Evolutionary conservation across 2,888 invertebrate genomes (phyloP), one percentile per base, ranked within the genome.

Genomic region (Metacarcinus magister): DNA sequence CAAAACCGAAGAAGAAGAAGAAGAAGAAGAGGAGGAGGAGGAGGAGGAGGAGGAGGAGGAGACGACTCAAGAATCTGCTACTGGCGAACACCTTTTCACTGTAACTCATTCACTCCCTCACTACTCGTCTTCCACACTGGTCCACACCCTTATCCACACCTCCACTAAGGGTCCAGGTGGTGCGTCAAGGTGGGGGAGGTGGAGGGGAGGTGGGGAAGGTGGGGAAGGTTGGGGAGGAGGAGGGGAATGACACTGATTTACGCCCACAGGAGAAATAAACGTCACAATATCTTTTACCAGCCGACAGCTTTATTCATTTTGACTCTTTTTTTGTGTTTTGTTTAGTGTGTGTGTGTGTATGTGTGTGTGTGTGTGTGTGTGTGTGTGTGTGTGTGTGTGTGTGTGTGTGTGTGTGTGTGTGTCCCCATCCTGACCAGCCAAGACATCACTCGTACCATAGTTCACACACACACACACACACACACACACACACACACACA

Each of bases 401-500:
- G 82, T 82, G 82, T 82, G 82, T 82, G 82, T 82, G 82, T 82
- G 82, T 82, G 82, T 82, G 82, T 82, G 82, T 82, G 32, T 82
- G 82, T 82, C 13, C 8, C 2, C 32, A 32, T 7, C 82, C 82
- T 32, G 67, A 67, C 23, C 23, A 23, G 2, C n/a, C n/a, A 67
- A 67, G 67, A 2, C 67, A 23, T 67, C 54, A 67, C 67, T 67
- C 67, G n/a, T n/a, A 67, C 67, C 67, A 67, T 67, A 67, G n/a
- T 43, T 43, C 46, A 89, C 89, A 89, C 89, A 87, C 89, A 89
- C 89, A 89, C 89, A 91, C 91, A 91, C 91, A 91, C 91, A 91
- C 91, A 43, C 91, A 46, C 91, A 46, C 91, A 90, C 91, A 91
- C 91, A 44, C 91, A 44, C 44, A 91, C 91, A 91, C 91, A 44